These are phyloP conservation scores for Cephus pygmeus DNA, from an alignment of 2,888 invertebrate species.

Conservation along the genomic window DNA sequence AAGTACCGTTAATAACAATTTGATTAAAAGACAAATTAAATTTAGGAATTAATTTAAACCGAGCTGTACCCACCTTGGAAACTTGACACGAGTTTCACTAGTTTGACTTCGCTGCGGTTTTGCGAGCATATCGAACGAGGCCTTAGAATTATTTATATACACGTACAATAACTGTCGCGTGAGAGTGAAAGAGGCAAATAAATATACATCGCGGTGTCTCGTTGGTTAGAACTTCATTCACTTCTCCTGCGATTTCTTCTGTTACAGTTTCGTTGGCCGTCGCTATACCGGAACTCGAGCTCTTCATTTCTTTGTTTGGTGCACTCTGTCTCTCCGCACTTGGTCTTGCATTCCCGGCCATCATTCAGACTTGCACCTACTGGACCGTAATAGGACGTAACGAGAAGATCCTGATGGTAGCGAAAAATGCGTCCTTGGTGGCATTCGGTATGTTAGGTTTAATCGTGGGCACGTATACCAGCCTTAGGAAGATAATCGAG, in stretches of 20 bases:
- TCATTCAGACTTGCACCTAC: conserved; percentile 85
- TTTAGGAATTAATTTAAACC: neutral
- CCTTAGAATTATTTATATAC: neutral
- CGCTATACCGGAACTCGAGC: conserved; percentile 82
- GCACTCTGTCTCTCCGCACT: conserved; percentile 89
- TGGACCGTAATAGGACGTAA: conserved; percentile 76
- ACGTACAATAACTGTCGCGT: neutral
- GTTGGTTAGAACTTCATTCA: neutral
- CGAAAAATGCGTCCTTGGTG: conserved; percentile 74
- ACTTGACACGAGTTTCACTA: neutral
- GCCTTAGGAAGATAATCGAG: conserved; percentile 73
- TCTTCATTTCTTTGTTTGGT: conserved; percentile 83
- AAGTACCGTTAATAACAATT: conserved; percentile 67
- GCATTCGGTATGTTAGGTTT: conserved; percentile 76
- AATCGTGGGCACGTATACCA: conserved; percentile 77
- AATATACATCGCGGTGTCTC: neutral
- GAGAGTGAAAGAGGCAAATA: neutral
- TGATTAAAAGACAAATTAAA: neutral
- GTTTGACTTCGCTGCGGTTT: neutral
- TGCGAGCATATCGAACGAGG: neutral
- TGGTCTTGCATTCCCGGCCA: conserved; percentile 90
- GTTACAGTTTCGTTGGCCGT: conserved; percentile 84
- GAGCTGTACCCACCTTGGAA: neutral
- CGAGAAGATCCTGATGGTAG: conserved; percentile 70
- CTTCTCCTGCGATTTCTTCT: conserved; percentile 22